These are phyloP conservation scores for Hyaena hyaena DNA, from an alignment of 2,113 vertebrate species.

Conservation along the genomic window DNA sequence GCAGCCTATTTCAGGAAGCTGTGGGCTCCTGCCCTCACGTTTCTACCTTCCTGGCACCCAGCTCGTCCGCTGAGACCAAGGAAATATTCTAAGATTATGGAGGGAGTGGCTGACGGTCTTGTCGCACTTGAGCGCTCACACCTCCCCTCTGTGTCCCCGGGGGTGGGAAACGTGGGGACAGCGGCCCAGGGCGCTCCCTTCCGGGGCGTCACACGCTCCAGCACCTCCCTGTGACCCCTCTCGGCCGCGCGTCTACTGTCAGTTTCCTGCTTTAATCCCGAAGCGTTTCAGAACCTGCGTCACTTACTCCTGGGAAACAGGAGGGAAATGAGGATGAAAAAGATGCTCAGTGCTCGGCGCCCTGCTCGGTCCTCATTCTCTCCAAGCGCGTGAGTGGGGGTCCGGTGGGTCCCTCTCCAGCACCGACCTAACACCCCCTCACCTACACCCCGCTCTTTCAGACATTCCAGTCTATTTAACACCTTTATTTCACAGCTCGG, in stretches of 20 bases:
- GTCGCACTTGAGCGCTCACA: background rate
- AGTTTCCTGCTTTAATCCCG: background rate
- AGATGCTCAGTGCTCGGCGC: rapidly evolving
- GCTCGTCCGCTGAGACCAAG: background rate
- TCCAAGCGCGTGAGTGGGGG: too few species aligned
- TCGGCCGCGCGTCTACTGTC: background rate
- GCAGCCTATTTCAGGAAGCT: background rate
- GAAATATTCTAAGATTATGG: too few species aligned
- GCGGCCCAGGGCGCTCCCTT: background rate
- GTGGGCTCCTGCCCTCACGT: too few species aligned
- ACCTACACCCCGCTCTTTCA: background rate
- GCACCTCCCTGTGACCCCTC: background rate
- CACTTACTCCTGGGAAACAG: background rate
- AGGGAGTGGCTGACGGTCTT: background rate
- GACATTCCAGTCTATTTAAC: background rate
- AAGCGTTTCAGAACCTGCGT: background rate
- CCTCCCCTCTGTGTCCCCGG: rapidly evolving
- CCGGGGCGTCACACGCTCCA: background rate
- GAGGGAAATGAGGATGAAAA: background rate
- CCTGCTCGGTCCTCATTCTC: too few species aligned
- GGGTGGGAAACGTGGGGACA: too few species aligned
- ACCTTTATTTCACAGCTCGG: background rate
- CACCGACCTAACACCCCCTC: background rate
- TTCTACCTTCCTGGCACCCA: background rate
- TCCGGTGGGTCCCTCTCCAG: background rate